These are phyloP conservation scores for Cyprinus carpio DNA, from an alignment of 2,113 vertebrate species.

Conservation along the genomic window DNA sequence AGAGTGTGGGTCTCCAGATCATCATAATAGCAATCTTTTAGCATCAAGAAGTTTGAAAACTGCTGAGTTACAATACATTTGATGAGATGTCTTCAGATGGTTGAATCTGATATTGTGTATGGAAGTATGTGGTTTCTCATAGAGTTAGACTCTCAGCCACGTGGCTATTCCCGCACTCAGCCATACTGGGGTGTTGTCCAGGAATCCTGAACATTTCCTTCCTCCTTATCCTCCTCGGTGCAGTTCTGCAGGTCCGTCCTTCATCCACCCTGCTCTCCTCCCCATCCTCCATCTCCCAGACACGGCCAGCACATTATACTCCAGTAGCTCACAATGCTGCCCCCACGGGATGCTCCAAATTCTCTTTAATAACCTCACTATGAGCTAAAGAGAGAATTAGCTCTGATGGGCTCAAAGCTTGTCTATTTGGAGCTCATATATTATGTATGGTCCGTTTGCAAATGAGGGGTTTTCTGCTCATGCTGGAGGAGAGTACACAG, in stretches of 20 bases:
- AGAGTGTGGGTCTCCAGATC: too few species aligned
- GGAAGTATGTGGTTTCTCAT: background rate
- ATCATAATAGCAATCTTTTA: too few species aligned
- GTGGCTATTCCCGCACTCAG: background rate
- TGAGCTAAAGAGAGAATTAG: constrained; percentile 27
- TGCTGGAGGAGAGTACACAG: background rate
- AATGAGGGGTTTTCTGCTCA: constrained; percentile 13
- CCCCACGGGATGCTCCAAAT: constrained; percentile 15
- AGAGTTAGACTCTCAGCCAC: background rate
- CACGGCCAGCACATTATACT: background rate
- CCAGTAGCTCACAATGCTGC: background rate
- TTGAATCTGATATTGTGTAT: too few species aligned
- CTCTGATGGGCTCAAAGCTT: constrained; percentile 18
- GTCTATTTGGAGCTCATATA: constrained; percentile 39
- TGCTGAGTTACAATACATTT: too few species aligned
- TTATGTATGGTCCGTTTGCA: constrained; percentile 42
- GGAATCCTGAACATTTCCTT: constrained; percentile 16
- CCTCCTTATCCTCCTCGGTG: background rate
- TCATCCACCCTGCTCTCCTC: background rate
- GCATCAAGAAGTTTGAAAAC: too few species aligned
- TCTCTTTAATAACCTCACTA: constrained; percentile 41
- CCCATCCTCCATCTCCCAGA: background rate
- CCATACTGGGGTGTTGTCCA: background rate
- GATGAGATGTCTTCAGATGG: too few species aligned
- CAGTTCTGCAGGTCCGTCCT: background rate